Evolutionary conservation across 2,797 vertebrate genomes (phyloP).

Genomic region (Anomalospiza imberbis): DNA sequence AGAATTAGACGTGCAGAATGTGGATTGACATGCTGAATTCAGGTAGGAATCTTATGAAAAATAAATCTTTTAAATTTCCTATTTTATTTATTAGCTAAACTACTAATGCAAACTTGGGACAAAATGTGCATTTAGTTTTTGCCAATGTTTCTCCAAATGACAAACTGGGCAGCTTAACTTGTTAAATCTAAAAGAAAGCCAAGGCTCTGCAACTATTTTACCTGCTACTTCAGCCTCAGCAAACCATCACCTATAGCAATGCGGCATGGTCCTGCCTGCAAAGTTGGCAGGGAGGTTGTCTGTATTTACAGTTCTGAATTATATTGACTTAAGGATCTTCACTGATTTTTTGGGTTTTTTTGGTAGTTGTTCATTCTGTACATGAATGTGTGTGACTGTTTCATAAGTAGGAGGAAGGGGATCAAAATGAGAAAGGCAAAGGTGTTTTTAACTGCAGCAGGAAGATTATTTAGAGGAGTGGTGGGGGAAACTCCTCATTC

Average conservation of each 20-base stretch:
- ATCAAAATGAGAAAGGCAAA: background rate
- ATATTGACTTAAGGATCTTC: background rate
- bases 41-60: background rate
- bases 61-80: background rate
- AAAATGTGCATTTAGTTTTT: background rate
- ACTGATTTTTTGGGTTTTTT: rapidly evolving
- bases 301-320: background rate
- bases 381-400: background rate
- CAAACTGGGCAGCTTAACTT: background rate
- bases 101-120: background rate
- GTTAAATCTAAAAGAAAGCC: background rate
- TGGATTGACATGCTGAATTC: background rate
- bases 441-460: background rate
- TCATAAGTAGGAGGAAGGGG: background rate
- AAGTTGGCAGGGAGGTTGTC: background rate
- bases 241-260: background rate
- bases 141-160: background rate
- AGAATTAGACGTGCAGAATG: background rate
- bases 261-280: background rate
- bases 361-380: background rate
- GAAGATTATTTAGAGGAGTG: background rate
- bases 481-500: rapidly evolving
- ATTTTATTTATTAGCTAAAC: background rate
- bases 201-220: background rate
- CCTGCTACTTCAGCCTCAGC: background rate